Base-by-base conservation (phyloP, 64 coral and sea anemone genomes). In the Stichodactyla helianthus region DNA sequence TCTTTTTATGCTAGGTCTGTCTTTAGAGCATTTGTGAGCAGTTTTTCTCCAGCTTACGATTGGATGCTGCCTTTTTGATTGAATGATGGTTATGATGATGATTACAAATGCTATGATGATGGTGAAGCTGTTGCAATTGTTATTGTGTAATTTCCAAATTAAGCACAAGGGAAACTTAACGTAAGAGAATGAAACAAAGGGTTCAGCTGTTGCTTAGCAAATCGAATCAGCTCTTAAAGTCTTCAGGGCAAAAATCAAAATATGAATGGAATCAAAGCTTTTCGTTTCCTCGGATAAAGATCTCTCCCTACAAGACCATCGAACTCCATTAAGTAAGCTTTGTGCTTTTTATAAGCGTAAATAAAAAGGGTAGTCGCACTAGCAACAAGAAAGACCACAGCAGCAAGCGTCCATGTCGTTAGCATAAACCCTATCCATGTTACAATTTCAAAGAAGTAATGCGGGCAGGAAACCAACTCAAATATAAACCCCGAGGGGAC, bases 351-450 rank as follows among this genome's bases (percentile, higher is more conserved):
- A 54, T 90, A 63, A 26, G 91, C 59, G 61, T 97, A 97, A 0
- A 64, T 83, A 18, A 97, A 79, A 27, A 97, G 88, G 0, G 94
- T 93, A 7, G 81, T 55, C 7, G 89, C 51, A 14, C 91, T 93
- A 26, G 91, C 94, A 16, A 88, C 35, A n/a, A 97, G 91, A 83
- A 97, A 97, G 10, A 97, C 4, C 17, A 87, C 58, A 13, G 94
- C 82, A 15, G 91, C 57, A 0, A 97, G 77, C 17, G 86, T 85
- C 94, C 94, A 97, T 50, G 85, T 44, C 23, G 91, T 52, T 12
- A 93, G 28, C 59, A 97, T 51, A 53, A 97, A 97, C 10, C 94
- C 94, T 65, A 85, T 28, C 94, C 94, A 97, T 27, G 94, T 90
- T 13, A 97, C 51, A 88, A 97, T 88, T 64, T 97, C 94, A 15